phyloP scores from a whole-genome alignment of 2,797 vertebrate genomes.

The Dendrocincla tyrannina region DNA sequence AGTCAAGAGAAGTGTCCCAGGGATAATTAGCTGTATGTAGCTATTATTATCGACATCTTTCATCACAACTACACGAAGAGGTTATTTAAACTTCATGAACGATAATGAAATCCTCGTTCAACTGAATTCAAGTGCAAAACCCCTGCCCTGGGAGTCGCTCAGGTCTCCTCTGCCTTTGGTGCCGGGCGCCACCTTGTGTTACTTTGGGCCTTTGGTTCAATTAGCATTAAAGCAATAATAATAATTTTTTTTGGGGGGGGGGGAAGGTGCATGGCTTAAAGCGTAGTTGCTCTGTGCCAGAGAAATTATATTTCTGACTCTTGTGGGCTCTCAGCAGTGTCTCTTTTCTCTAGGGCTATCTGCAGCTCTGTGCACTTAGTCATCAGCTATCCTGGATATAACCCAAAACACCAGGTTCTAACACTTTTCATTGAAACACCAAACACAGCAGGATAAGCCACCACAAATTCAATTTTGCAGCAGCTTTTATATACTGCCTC shows the following conservation, averaged over 20 bases:
- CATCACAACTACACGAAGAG: background rate
- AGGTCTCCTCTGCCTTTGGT: background rate
- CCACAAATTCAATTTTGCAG: background rate
- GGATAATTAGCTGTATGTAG: background rate
- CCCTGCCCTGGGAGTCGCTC: background rate
- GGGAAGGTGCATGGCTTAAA: accelerated
- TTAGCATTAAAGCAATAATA: accelerated
- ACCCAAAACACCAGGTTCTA: background rate
- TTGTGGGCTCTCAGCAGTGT: background rate
- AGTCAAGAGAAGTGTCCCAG: background rate
- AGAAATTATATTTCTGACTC: background rate
- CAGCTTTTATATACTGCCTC: background rate
- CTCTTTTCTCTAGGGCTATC: background rate
- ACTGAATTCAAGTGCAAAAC: background rate
- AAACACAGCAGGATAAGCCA: background rate
- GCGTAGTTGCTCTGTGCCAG: background rate
- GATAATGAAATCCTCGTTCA: background rate
- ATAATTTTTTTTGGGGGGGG: background rate
- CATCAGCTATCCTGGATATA: background rate
- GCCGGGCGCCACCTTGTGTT: conserved; percentile 54
- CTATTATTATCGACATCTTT: background rate
- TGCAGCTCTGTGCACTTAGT: background rate
- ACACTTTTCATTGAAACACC: background rate
- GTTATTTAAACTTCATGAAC: background rate
- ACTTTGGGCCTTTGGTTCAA: background rate